Evolutionary conservation across 2,113 vertebrate species (phyloP).

Genomic region (Leucoraja erinaceus): DNA sequence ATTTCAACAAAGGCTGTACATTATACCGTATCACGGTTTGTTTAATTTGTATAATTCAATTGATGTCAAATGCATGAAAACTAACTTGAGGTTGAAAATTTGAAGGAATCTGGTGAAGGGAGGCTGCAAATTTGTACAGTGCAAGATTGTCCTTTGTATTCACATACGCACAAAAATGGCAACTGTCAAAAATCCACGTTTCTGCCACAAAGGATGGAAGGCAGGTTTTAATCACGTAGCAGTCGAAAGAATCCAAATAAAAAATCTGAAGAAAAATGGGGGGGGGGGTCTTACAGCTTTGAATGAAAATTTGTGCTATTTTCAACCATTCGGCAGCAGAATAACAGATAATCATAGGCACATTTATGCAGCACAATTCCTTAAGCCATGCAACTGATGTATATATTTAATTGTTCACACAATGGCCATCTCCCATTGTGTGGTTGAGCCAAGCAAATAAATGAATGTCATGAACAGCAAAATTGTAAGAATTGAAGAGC

Average conservation of each 20-base stretch:
- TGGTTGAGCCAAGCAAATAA: conserved; percentile 42
- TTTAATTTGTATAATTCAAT: background rate
- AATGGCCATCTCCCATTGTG: conserved; percentile 36
- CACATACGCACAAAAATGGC: background rate
- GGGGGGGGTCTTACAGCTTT: background rate
- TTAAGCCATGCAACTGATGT: background rate
- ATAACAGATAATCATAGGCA: background rate
- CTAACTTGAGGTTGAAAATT: background rate
- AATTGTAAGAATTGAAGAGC: conserved; percentile 55
- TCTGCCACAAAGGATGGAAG: background rate
- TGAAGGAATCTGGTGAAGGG: background rate
- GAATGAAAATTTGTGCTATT: background rate
- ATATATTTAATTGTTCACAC: conserved; percentile 32
- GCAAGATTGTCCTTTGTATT: background rate
- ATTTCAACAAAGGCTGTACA: background rate
- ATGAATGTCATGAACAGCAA: conserved; percentile 43
- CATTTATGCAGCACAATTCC: background rate
- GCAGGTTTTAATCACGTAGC: background rate
- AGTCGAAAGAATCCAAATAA: background rate
- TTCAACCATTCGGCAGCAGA: background rate
- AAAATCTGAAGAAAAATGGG: background rate
- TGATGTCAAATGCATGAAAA: background rate
- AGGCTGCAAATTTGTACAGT: background rate
- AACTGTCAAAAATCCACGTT: background rate
- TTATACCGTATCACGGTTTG: background rate